Conservation (phyloP, 1,140 invertebrate species). For the Drosophila sturtevanti region DNA sequence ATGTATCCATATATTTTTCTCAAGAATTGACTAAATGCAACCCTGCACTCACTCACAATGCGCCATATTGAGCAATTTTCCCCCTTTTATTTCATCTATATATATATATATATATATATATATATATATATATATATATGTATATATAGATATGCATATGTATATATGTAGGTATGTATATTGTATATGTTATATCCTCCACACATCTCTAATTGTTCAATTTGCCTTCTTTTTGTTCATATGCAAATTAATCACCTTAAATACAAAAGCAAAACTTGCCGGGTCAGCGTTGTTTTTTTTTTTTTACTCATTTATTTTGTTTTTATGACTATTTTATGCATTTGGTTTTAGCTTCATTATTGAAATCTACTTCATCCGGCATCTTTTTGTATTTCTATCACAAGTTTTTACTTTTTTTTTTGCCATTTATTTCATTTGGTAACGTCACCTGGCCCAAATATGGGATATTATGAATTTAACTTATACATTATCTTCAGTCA, state of each 20-base stretch:
- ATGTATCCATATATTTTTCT: background rate
- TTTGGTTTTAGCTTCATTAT: conserved; percentile 49
- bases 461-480: background rate
- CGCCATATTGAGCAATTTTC: background rate
- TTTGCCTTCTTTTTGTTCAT: conserved; percentile 28
- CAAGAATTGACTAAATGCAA: conserved; percentile 47
- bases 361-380: conserved; percentile 23
- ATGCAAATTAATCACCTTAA: conserved; percentile 44
- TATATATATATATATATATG: background rate
- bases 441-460: conserved; percentile 4
- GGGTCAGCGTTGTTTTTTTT: conserved; percentile 28
- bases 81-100: conserved; percentile 1
- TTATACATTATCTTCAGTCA: background rate
- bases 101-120: background rate
- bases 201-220: conserved; percentile 4
- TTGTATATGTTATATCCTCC: no score
- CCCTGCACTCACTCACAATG: conserved; percentile 15
- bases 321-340: conserved; percentile 71
- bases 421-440: background rate
- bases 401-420: conserved; percentile 26
- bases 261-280: conserved; percentile 46
- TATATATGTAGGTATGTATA: no score
- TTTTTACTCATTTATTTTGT: background rate
- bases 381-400: conserved; percentile 39
- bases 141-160: no score